Evolutionary conservation across 2,113 vertebrate genomes (phyloP), one percentile per base, ranked within the genome.

Genomic region (Notarius quadriscutis): DNA sequence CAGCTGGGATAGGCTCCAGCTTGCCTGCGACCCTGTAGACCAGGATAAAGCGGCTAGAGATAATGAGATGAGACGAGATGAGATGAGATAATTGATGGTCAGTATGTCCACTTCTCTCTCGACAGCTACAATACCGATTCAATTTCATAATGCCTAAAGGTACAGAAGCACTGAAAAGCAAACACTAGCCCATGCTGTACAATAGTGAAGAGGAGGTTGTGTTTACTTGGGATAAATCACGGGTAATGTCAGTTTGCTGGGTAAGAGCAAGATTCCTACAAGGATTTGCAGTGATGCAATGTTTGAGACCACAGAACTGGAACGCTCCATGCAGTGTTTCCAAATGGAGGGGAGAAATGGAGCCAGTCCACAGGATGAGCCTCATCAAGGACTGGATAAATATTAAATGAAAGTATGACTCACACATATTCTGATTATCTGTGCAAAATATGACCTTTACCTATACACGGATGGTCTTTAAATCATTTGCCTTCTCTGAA

Each of bases 191-290:
- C 10, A 15, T 83, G 69, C 62, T 72, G 41, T 58, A 58, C 9
- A 50, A 81, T 48, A 58, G 6, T 62, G 17, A 27, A 80, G 27
- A 69, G 74, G 27, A 75, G 81, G 50, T 25, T 80, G 72, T 87
- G 75, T 87, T 91, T 89, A 85, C 74, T 87, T 74, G 41, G 75
- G 34, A 67, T 90, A 79, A 78, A 81, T 87, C 55, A n/a, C 62
- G 55, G 55, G 41, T 92, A 85, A 89, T 87, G 88, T 90, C 87
- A 91, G 81, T 69, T 84, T 90, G 60, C 81, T 84, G 84, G 89
- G 90, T 85, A 84, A 86, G 50, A 87, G 77, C 50, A 62, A 34
- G 86, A 84, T 89, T 87, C 79, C 83, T 75, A 81, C 67, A 81
- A 63, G 86, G 79, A 77, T 78, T 89, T 89, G 63, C 84, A 89